A percentile compares a stretch with the other conserved stretches of the same genome.
These are phyloP conservation scores for Falco novaeseelandiae DNA, from an alignment of 2,797 vertebrate species.

Conservation along the genomic window DNA sequence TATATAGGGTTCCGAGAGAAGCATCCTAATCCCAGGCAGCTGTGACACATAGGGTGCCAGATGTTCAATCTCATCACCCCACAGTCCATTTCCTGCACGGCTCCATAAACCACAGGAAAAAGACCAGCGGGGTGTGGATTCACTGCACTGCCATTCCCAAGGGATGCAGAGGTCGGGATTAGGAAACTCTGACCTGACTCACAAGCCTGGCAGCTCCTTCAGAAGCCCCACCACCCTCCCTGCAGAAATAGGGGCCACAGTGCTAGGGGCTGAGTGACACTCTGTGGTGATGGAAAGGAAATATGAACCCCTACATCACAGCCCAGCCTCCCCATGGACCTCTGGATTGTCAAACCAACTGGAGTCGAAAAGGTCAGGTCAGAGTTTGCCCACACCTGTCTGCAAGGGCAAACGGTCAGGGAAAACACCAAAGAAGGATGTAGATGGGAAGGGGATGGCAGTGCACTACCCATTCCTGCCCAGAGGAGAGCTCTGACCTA, in stretches of 20 bases:
- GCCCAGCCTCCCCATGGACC: background rate
- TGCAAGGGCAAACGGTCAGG: background rate
- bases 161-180: background rate
- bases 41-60: background rate
- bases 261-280: background rate
- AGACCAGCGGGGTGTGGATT: background rate
- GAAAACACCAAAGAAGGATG: background rate
- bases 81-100: background rate
- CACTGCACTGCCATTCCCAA: background rate
- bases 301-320: background rate
- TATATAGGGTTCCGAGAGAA: constrained; percentile 14
- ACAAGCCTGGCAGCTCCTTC: background rate
- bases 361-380: background rate
- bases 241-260: background rate
- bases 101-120: background rate
- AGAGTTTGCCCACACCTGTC: background rate
- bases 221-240: background rate
- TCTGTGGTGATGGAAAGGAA: background rate
- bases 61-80: background rate
- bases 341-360: background rate
- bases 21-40: background rate
- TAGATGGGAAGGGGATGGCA: background rate
- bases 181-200: background rate
- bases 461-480: background rate
- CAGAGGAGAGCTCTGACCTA: background rate